These are phyloP conservation scores for Empis stercorea DNA, from an alignment of 2,888 invertebrate genomes.

Conservation along the genomic window DNA sequence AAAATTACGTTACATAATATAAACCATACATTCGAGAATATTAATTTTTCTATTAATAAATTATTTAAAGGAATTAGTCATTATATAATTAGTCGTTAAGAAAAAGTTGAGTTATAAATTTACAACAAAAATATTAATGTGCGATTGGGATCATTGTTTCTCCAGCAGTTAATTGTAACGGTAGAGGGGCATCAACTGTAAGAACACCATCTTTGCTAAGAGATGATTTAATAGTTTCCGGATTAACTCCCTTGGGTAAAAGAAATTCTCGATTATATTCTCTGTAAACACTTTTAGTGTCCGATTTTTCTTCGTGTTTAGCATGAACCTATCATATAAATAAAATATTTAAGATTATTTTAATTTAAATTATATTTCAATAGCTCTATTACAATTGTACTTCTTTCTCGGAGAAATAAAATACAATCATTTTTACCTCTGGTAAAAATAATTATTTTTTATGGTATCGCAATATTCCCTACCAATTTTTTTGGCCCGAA, in stretches of 20 bases:
- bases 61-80: too few relatives aligned
- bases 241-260: slow-evolving; percentile 92
- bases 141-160: slow-evolving; percentile 38
- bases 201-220: slow-evolving; percentile 92
- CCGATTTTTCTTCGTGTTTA: slow-evolving; percentile 95
- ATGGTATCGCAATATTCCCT: too few relatives aligned
- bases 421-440: too few relatives aligned
- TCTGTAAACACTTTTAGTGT: slow-evolving; percentile 91
- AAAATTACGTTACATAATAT: too few relatives aligned
- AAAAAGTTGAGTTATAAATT: not conserved
- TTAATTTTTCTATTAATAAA: too few relatives aligned
- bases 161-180: slow-evolving; percentile 44
- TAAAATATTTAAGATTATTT: slow-evolving; percentile 1
- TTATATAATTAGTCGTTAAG: too few relatives aligned
- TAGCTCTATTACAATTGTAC: not conserved
- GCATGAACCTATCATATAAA: slow-evolving; percentile 79
- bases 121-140: slow-evolving; percentile 23
- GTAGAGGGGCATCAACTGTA: slow-evolving; percentile 93
- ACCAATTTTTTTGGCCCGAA: too few relatives aligned
- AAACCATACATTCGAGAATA: too few relatives aligned
- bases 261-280: slow-evolving; percentile 97
- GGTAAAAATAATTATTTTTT: too few relatives aligned
- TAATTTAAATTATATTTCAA: not conserved
- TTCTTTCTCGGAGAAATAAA: too few relatives aligned
- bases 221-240: slow-evolving; percentile 90